Base-by-base conservation (phyloP, 2,797 vertebrate genomes). In the Calcarius lapponicus region DNA sequence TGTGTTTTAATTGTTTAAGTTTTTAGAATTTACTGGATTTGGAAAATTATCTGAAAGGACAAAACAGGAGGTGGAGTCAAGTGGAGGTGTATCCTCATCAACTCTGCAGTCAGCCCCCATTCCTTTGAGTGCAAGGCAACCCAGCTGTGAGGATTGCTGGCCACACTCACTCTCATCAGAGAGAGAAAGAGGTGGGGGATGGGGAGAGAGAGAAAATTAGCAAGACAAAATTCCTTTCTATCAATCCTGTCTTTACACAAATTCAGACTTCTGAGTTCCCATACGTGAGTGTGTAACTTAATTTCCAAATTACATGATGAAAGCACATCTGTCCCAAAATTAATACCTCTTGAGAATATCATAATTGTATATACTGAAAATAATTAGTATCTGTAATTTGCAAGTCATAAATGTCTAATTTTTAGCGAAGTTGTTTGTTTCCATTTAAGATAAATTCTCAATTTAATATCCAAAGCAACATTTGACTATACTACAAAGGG, bases 361-460 rank as follows among this genome's bases (percentile, higher is more conserved):
- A 93, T 97, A 97, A 96, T 97, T 97, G 96, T 97, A 97, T 97
- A 97, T 97, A 97, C 96, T 97, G 96, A 97, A 97, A 97, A 97
- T 97, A 97, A 97, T 97, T 97, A 97, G 96, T 97, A 96, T 96
- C 96, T 96, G 96, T 97, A 97, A 97, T 97, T 97, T 97, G 96
- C 96, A 97, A 97, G 96, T 97, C 96, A 97, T 97, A 97, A 96
- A 97, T 97, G 95, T 97, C 96, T 97, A 97, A 97, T 97, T 97
- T 97, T 97, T 96, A 95, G 93, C 90, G 70, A 97, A 96, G 95
- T 96, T 97, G 96, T 97, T 97, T 97, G 96, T 97, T 97, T 97
- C 96, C 96, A 94, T 97, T 96, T 97, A 95, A 96, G 96, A 96
- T 96, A 97, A 97, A 97, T 96, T 97, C 87, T 95, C 95, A 97